Evolutionary conservation across 2,888 invertebrate species (phyloP), one percentile per base, ranked within the genome.

Genomic region (Caenorhabditis angaria): DNA sequence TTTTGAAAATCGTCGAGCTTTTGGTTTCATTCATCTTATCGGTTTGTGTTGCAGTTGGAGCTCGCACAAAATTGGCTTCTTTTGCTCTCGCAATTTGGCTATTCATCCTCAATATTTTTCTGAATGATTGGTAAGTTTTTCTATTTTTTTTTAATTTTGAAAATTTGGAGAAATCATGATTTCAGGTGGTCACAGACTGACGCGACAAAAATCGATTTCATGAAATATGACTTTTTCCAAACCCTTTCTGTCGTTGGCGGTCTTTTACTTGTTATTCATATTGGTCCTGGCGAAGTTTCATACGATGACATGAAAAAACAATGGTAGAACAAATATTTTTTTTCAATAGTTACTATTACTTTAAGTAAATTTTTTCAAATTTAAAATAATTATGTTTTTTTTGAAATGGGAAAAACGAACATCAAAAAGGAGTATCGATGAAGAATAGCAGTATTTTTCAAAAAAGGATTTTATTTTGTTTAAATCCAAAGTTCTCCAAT

Each of bases 291-390:
- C 68, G 96, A 95, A 64, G 95, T 97, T 54, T 97, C 97, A 76
- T 95, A 99, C 94, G 99, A 99, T 89, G 97, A 97, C 88, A 96
- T 97, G 90, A 99, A 99, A 91, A 99, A 99, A 90, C 93, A 94
- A 89, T 99, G 95, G 95, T 96, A 89, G 60, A 69, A 6, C n/a
- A n/a, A n/a, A 24, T 1, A 27, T 55, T 24, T 51, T 12, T n/a
- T n/a, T n/a, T n/a, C n/a, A n/a, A n/a, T 54, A 5, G 54, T 54
- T 25, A 27, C 0, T 54, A 14, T 28, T 54, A 20, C 10, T 1
- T 51, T 51, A n/a, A n/a, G n/a, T n/a, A n/a, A n/a, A n/a, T 51
- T 6, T 24, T 54, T 54, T 18, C 20, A 18, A 3, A 25, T n/a
- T 27, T 18, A 27, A 18, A 41, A n/a, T n/a, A n/a, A n/a, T n/a